These are phyloP conservation scores for Mizuhopecten yessoensis DNA, from an alignment of 1,140 invertebrate species.

Conservation along the genomic window DNA sequence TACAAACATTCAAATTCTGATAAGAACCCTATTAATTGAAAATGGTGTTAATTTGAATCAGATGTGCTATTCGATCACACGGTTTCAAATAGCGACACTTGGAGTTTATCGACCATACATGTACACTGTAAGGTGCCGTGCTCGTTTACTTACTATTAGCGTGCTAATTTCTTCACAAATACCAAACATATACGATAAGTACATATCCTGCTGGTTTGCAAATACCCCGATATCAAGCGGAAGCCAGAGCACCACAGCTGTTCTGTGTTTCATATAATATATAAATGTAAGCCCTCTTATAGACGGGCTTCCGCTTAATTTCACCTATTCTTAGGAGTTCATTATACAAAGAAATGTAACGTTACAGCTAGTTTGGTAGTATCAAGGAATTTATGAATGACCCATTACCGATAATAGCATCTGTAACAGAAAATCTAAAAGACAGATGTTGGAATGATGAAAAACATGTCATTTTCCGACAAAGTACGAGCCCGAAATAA, in stretches of 20 bases:
- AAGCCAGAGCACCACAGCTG: no score
- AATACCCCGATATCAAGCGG: not conserved
- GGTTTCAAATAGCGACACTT: not conserved
- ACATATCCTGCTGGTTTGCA: not conserved
- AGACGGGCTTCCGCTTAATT: no score
- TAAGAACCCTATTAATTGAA: not conserved
- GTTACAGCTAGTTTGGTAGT: no score
- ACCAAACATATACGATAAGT: not conserved
- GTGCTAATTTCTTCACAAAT: not conserved
- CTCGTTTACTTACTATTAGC: not conserved
- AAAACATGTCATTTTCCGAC: no score
- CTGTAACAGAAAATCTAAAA: no score
- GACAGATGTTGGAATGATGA: no score
- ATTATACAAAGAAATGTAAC: no score
- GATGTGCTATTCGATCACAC: conserved; percentile 22
- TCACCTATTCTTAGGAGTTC: no score
- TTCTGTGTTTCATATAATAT: not conserved
- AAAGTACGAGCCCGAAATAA: no score
- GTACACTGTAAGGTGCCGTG: not conserved
- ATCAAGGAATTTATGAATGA: no score
- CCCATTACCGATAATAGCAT: no score
- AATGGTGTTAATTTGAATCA: not conserved
- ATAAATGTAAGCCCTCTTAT: not conserved
- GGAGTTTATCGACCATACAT: not conserved
- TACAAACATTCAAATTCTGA: not conserved